These are phyloP conservation scores for Eupelmus urozonus DNA, from an alignment of 2,888 invertebrate species.

Conservation along the genomic window DNA sequence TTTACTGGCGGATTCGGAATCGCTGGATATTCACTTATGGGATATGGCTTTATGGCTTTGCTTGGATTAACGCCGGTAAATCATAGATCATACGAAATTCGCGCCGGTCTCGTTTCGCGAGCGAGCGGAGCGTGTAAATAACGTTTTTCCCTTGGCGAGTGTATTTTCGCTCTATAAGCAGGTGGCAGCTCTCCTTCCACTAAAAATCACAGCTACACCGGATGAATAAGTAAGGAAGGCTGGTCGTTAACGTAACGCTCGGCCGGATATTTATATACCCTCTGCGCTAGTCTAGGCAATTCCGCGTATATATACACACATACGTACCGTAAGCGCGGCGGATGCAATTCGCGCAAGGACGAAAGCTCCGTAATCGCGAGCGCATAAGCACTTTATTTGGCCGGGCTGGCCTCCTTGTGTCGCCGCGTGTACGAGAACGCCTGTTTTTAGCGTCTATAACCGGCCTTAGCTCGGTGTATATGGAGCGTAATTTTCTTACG, in stretches of 20 bases:
- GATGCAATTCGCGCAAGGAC: constrained; percentile 37
- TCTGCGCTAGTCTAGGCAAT: no score
- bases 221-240: not conserved
- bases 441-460: not conserved
- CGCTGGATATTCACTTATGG: not conserved
- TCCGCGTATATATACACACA: not conserved
- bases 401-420: constrained; percentile 17
- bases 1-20: no score
- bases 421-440: not conserved
- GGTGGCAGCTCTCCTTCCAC: no score
- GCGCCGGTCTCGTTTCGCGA: no score
- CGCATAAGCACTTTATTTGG: constrained; percentile 38
- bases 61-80: no score
- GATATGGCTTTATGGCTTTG: not conserved
- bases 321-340: not conserved
- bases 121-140: no score
- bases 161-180: no score
- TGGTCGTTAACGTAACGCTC: not conserved
- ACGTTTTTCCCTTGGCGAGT: no score
- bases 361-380: constrained; percentile 8
- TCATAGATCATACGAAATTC: not conserved
- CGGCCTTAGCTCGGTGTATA: constrained; percentile 31
- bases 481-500: constrained; percentile 19
- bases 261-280: no score
- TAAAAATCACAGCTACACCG: not conserved